phyloP scores from a whole-genome alignment of 2,797 vertebrate genomes.

The Rhadinocentrus ornatus region DNA sequence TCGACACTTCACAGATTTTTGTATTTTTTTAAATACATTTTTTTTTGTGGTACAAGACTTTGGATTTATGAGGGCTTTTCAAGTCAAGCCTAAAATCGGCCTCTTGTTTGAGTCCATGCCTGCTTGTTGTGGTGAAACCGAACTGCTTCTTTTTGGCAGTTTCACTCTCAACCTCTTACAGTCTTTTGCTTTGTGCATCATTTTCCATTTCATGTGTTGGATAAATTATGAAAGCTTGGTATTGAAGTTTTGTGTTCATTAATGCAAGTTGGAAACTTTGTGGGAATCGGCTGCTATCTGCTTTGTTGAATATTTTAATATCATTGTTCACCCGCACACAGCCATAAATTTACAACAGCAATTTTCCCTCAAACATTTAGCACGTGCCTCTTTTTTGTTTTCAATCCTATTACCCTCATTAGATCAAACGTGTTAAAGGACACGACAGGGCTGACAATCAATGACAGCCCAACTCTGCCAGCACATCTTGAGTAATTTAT shows the following conservation, averaged over 20 bases:
- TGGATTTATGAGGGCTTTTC: constrained; percentile 58
- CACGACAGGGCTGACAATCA: neutral
- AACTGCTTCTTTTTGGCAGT: constrained; percentile 57
- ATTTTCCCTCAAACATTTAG: constrained; percentile 9
- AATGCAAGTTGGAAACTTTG: constrained; percentile 9
- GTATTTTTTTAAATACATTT: neutral
- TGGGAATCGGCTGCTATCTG: constrained; percentile 23
- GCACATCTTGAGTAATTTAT: neutral
- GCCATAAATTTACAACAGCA: constrained; percentile 21
- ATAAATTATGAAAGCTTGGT: constrained; percentile 25
- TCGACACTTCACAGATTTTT: constrained; percentile 38
- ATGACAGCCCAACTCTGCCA: neutral
- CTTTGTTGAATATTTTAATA: constrained; percentile 46
- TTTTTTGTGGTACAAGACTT: constrained; percentile 48
- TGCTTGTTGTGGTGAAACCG: constrained; percentile 63
- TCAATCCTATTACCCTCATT: neutral
- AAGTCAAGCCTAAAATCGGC: constrained; percentile 68
- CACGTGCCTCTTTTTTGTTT: constrained; percentile 4
- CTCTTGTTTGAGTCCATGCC: constrained; percentile 65
- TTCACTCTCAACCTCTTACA: constrained; percentile 24
- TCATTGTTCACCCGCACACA: constrained; percentile 10
- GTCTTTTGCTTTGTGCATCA: constrained; percentile 22
- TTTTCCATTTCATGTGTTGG: constrained; percentile 23
- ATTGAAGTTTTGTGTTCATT: constrained; percentile 24
- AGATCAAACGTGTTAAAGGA: constrained; percentile 1